Base-by-base conservation (phyloP, 2,888 invertebrate species). In the Helleia helle region DNA sequence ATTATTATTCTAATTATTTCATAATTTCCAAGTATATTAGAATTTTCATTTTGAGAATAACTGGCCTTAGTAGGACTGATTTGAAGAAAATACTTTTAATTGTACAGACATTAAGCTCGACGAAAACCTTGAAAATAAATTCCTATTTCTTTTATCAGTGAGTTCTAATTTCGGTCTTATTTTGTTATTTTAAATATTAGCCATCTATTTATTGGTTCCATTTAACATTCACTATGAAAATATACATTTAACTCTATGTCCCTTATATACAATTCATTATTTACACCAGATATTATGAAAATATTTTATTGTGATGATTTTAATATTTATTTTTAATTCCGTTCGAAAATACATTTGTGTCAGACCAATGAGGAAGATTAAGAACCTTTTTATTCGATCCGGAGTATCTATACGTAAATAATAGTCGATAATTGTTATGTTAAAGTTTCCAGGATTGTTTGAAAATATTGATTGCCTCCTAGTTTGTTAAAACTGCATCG, bases 141-240 rank as follows among this genome's bases (percentile, higher is more conserved):
- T 15, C 11, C 31, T 29, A 13, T 29, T 18, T 22, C 18, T 12
- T 7, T 11, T 34, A 34, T 22, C 9, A 34, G 11, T 18, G 11
- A 11, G 15, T 7, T 12, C 34, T 34, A 22, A 9, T n/a, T 34
- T 18, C 7, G 9, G 29, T 18, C 9, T 31, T 39, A 31, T 5
- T 14, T 25, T 7, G 9, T 25, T 31, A 24, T 31, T 39, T 30
- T 38, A 38, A 25, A 27, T 34, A 36, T 38, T 47, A 44, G 44
- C 46, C 46, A 40, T 43, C 48, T 50, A 50, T 30, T 77, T 76
- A 75, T 71, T 84, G 81, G 81, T 81, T 83, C 83, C 75, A 68
- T 75, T 83, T 79, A 79, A 81, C 75, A 74, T 71, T 69, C 55
- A 75, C 77, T 83, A 83, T 75, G 77, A 84, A 83, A 83, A 84